Evolutionary conservation across 2,888 invertebrate genomes (phyloP).

Genomic region (Dermolepida albohirtum): DNA sequence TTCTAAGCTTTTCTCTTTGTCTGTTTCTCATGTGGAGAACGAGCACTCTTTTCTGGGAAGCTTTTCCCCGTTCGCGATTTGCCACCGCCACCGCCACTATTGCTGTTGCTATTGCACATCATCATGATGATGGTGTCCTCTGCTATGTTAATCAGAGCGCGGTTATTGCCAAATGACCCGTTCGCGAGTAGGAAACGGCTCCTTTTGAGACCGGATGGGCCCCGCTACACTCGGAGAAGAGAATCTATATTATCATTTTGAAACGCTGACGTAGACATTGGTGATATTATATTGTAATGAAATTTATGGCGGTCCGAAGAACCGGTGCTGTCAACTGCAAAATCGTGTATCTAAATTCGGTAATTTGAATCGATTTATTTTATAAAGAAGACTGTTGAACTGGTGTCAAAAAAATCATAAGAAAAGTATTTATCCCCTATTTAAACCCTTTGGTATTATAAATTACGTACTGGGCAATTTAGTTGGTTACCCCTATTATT

Average conservation of each 20-base stretch:
- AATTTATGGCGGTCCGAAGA: background rate
- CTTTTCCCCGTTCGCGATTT: slow-evolving; percentile 33
- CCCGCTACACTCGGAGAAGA: slow-evolving; percentile 30
- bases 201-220: slow-evolving; percentile 39
- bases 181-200: slow-evolving; percentile 44
- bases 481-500: too few species aligned
- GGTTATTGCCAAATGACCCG: slow-evolving; percentile 47
- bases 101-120: background rate
- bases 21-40: slow-evolving; percentile 24
- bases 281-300: slow-evolving; percentile 2
- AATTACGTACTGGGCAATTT: too few species aligned
- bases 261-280: slow-evolving; percentile 12
- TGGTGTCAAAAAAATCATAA: too few species aligned
- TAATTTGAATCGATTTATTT: too few species aligned
- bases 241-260: slow-evolving; percentile 30
- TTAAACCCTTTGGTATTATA: too few species aligned
- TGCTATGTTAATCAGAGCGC: slow-evolving; percentile 47
- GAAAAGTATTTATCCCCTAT: too few species aligned
- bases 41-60: slow-evolving; percentile 26
- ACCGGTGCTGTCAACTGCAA: background rate
- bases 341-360: too few species aligned
- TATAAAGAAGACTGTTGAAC: too few species aligned
- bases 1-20: background rate
- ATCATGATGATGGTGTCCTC: slow-evolving; percentile 28
- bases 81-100: slow-evolving; percentile 3